Base-by-base conservation (phyloP, 2,113 vertebrate genomes). In the Microcebus griseorufus region DNA sequence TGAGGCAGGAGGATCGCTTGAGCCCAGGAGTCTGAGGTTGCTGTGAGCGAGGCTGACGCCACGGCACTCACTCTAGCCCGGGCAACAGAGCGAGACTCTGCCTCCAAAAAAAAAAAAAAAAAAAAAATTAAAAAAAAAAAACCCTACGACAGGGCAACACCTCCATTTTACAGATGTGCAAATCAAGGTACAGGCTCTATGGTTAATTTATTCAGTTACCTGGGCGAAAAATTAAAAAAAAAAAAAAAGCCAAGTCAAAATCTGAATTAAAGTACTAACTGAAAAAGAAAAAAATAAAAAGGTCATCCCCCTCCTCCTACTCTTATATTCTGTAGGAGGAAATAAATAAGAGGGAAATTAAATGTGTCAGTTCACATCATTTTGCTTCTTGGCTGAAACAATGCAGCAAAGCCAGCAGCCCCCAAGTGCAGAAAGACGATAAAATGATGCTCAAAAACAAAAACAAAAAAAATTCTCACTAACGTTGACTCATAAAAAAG, bases 341-440 rank as follows among this genome's bases (percentile, higher is more conserved):
- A 89, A 86, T 67, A 79, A 92, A 78, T 67, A 42, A 29, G 17
- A 58, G 12, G 51, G 0, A 60, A 45, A 45, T 45, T 34, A 88
- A 70, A 81, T 53, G 8, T 55, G 16, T 78, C 88, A 29, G 37
- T 39, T 94, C 73, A 81, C 95, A 76, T 80, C 2, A 62, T 67
- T 88, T 73, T 55, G 75, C 37, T 78, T 90, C 84, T 89, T 55
- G 58, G 29, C 9, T 80, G 76, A 94, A 97, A 45, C 37, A 55
- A 73, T n/a, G 5, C 6, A 53, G 5, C 39, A 20, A 72, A 95
- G 48, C 39, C 72, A 88, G 69, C 42, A 42, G 5, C 48, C 9
- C 37, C 20, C 45, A 64, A 79, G 48, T 48, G 32, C 39, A 72
- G 69, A 84, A 90, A 75, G 37, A 53, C 23, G 39, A 83, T 48